Evolutionary conservation across 1,140 invertebrate genomes (phyloP), one percentile per base, ranked within the genome.

Genomic region (Zaprionus africanus): DNA sequence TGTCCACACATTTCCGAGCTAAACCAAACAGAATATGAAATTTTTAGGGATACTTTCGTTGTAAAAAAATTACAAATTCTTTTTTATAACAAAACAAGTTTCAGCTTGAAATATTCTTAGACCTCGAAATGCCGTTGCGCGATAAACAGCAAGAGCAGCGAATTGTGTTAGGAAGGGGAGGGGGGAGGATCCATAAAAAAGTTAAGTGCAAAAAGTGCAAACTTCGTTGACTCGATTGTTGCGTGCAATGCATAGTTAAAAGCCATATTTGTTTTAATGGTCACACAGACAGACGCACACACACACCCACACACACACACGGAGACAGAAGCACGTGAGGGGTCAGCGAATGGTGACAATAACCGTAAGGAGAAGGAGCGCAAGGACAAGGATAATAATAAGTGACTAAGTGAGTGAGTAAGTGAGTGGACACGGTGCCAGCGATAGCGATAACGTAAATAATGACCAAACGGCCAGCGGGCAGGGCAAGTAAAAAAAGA

Each of bases 401-500:
- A 83, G 81, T 79, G 83, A 74, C 78, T 84, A 78, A 83, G 81
- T 80, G 68, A 70, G 75, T 78, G 75, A 65, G 69, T 78, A 68
- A 78, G 69, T 80, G 71, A 78, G 78, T 74, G 77, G 62, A 79
- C 75, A 76, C 61, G 67, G 61, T 56, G 43, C 15, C 66, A 76
- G 22, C 22, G 76, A 79, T 84, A 79, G 71, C 73, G 82, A 86
- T 87, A 82, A 78, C 79, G 79, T 90, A 80, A 91, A 90, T 90
- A 90, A 90, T 82, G 86, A 78, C 87, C 86, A 26, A 64, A 64
- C 22, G 36, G 22, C 24, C 22, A 58, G 22, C 51, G 19, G 26
- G 12, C 49, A 70, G 46, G 69, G 69, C 54, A 62, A 62, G 43
- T 62, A 61, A 56, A 61, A 74, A 46, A 70, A 7, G n/a, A 59